Evolutionary conservation across 2,888 invertebrate genomes (phyloP), one percentile per base, ranked within the genome.

Genomic region (Archips crataeganus): DNA sequence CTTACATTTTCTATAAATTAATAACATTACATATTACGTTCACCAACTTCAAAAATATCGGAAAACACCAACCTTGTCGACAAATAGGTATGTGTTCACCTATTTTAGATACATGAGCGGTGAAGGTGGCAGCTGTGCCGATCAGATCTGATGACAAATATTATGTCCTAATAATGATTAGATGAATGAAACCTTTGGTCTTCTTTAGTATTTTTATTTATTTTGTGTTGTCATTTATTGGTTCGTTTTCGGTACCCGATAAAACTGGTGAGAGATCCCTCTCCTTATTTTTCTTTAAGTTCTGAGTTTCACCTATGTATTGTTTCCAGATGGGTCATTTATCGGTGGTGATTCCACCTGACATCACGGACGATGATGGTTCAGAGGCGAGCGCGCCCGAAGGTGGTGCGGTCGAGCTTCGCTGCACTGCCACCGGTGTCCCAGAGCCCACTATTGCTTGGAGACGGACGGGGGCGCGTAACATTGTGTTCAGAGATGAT

Each of bases 271-370:
- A 36, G 5, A 36, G 36, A 36, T 36, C 5, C 5, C 36, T 36
- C 36, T 36, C 1, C 36, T 36, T 9, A n/a, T 8, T 8, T 54
- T 54, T 15, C 3, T 54, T 32, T 32, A 32, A 32, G 57, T 8
- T 57, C 57, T 23, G 32, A 3, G 32, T 57, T 57, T 57, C 32
- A 57, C 57, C 3, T n/a, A 34, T 6, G 32, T 32, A 8, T 65
- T 65, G 15, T 65, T 60, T 65, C 3, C 34, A 98, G 98, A 97
- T 97, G 95, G 98, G 98, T 63, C 95, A 97, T 82, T 95, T 98
- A 83, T 97, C 97, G 85, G 98, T 98, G 77, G 97, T 98, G 79
- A 97, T 98, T 81, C 97, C 98, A 5, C 98, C 98, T 61, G 98
- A 98, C 89, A 98, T 98, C 79, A 95, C 97, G 64, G 96, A 96